phyloP scores from a whole-genome alignment of 2,797 vertebrate genomes.

The Oreochromis mossambicus region DNA sequence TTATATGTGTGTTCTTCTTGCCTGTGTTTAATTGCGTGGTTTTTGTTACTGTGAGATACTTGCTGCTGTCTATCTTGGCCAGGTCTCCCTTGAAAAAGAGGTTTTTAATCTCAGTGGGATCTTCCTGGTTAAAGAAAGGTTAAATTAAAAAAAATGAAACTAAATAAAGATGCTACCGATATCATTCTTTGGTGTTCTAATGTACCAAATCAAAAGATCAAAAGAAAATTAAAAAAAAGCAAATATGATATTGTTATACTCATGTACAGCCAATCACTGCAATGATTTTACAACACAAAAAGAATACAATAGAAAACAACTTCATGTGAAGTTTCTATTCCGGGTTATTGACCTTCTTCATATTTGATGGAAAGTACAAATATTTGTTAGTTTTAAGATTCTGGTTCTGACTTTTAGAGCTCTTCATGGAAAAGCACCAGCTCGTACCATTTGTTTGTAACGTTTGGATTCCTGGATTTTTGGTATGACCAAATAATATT shows the following conservation, averaged over 20 bases:
- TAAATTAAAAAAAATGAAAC: background rate
- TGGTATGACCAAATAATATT: background rate
- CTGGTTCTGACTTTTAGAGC: background rate
- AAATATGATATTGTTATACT: background rate
- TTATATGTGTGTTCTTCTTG: background rate
- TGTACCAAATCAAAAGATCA: background rate
- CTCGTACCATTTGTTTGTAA: background rate
- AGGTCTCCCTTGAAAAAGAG: background rate
- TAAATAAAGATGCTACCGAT: rapidly evolving
- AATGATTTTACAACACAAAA: background rate
- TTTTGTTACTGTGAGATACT: background rate
- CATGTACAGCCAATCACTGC: background rate
- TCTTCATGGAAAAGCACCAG: background rate
- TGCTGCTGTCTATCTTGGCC: background rate
- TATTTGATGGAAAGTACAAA: background rate
- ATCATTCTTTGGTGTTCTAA: background rate
- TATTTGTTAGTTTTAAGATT: background rate
- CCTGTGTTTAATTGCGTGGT: rapidly evolving
- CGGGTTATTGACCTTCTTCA: background rate
- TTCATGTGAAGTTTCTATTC: background rate
- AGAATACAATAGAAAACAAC: background rate
- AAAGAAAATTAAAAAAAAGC: background rate
- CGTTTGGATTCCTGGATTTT: background rate
- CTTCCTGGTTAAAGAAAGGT: background rate
- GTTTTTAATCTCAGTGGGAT: background rate